phyloP scores from a whole-genome alignment of 2,888 invertebrate genomes.

The Drosophila pseudotakahashii region DNA sequence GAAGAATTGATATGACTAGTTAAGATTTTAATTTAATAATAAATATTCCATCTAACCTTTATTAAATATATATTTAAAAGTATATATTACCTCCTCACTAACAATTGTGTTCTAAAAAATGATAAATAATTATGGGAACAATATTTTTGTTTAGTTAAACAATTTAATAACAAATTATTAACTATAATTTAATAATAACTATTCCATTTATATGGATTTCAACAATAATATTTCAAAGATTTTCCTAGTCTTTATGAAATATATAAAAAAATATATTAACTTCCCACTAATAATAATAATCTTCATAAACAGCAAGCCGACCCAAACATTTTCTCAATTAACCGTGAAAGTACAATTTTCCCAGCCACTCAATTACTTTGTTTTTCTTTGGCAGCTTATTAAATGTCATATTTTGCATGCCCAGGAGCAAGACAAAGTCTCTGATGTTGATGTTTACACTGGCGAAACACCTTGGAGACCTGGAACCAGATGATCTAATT shows the following conservation, averaged over 20 bases:
- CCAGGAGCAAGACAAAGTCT: conserved; percentile 5
- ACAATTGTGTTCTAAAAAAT: no score
- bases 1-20: no score
- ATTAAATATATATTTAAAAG: no score
- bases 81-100: no score
- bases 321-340: conserved; percentile 6
- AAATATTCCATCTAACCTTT: no score
- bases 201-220: no score
- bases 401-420: conserved; percentile 16
- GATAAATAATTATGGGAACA: no score
- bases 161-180: no score
- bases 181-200: no score
- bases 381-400: conserved; percentile 32
- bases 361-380: conserved; percentile 26
- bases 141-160: no score
- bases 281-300: background rate
- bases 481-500: conserved; percentile 43
- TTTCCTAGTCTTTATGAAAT: background rate
- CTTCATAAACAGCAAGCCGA: background rate
- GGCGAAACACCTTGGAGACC: conserved; percentile 33
- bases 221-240: background rate
- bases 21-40: no score
- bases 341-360: conserved; percentile 19
- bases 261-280: background rate
- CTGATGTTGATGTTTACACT: conserved; percentile 25